Evolutionary conservation across 2,888 invertebrate genomes (phyloP).

Genomic region (Lepetodrilus schrolli): DNA sequence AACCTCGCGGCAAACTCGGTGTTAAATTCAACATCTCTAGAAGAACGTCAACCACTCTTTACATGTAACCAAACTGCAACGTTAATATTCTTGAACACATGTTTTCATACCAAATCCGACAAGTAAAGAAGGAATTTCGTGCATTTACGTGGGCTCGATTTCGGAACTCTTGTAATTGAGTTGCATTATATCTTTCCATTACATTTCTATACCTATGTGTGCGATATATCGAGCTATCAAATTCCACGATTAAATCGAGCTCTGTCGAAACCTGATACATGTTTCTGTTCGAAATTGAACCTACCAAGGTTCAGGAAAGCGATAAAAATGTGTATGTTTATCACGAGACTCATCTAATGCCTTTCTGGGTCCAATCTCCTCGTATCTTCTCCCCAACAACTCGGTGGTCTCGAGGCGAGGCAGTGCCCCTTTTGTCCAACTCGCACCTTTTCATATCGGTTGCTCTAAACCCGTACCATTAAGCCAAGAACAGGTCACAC

Average conservation of each 20-base stretch:
- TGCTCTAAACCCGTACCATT: neutral
- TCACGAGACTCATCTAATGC: conserved; percentile 8
- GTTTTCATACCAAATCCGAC: no score
- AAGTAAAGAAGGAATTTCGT: no score
- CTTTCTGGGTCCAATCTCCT: neutral
- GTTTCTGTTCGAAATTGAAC: neutral
- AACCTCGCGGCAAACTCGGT: no score
- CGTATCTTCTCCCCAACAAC: neutral
- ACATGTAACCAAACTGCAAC: no score
- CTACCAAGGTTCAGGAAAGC: conserved; percentile 9
- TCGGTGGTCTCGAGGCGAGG: neutral
- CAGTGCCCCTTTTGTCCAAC: neutral
- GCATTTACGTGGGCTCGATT: no score
- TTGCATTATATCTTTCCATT: neutral
- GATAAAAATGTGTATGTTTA: neutral
- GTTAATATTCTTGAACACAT: no score
- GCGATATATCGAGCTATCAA: neutral
- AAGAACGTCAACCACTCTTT: no score
- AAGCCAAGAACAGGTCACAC: neutral
- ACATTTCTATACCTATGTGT: neutral
- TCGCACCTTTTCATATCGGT: conserved; percentile 1
- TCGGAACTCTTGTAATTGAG: no score
- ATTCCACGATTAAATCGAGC: neutral
- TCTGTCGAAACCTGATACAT: neutral
- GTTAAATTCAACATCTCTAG: no score